These are phyloP conservation scores for Eleginops maclovinus DNA, from an alignment of 2,113 vertebrate genomes.

Conservation along the genomic window DNA sequence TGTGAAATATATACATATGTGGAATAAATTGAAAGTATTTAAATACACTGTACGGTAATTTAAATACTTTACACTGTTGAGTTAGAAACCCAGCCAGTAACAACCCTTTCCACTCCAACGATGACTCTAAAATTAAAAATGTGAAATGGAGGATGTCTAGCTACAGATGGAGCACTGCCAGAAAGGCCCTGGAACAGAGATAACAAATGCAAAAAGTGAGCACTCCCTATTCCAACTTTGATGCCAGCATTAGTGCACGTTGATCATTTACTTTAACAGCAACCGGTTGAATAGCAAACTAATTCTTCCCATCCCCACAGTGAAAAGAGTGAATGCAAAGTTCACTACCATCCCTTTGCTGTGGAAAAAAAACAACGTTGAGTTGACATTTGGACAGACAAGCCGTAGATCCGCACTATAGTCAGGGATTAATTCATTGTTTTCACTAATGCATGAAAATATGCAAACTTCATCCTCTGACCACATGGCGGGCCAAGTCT, in stretches of 20 bases:
- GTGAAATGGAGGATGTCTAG: neutral
- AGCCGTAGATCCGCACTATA: constrained; percentile 10
- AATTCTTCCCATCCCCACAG: neutral
- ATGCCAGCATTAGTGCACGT: neutral
- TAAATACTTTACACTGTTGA: no score
- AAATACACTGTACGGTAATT: no score
- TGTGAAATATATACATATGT: no score
- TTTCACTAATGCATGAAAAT: constrained; percentile 56
- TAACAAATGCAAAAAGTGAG: neutral
- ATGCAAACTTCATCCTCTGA: constrained; percentile 48
- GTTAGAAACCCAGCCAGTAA: no score
- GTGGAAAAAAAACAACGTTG: constrained; percentile 1
- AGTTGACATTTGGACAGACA: constrained; percentile 12
- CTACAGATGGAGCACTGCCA: neutral
- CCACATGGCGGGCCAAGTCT: constrained; percentile 39
- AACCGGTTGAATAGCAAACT: neutral
- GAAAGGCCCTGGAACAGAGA: neutral
- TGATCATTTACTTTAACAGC: neutral
- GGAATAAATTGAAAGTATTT: no score
- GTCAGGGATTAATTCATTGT: constrained; percentile 51
- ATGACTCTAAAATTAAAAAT: no score
- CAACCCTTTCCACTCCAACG: no score
- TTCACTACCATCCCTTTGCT: neutral
- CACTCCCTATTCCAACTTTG: neutral
- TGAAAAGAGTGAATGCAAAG: constrained; percentile 9